These are phyloP conservation scores for Danionella cerebrum DNA, from an alignment of 2,113 vertebrate species.

Conservation along the genomic window DNA sequence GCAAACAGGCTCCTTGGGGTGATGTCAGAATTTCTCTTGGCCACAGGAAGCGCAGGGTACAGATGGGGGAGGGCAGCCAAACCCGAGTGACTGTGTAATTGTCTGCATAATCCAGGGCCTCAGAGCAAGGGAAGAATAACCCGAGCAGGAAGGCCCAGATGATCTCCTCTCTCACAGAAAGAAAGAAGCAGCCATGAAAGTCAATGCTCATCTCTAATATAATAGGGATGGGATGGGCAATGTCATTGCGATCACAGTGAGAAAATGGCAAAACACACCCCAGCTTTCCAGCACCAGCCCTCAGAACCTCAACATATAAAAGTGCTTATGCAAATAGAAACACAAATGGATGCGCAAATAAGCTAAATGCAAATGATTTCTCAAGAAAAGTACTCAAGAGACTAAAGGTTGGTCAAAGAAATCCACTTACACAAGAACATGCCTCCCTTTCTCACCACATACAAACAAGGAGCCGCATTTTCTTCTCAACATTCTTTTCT, in stretches of 20 bases:
- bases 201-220: constrained; percentile 37
- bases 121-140: constrained; percentile 2
- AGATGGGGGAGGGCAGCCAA: not conserved
- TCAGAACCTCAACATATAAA: not conserved
- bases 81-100: constrained; percentile 21
- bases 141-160: not conserved
- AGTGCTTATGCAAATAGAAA: not conserved
- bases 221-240: constrained; percentile 29
- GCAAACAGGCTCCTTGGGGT: not conserved
- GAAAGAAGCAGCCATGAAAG: constrained; percentile 38
- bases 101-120: constrained; percentile 6
- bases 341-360: not conserved
- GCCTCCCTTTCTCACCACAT: not conserved
- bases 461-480: not conserved
- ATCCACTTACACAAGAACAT: not conserved
- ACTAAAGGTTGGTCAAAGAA: not conserved
- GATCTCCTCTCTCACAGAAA: constrained; percentile 28
- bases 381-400: not conserved
- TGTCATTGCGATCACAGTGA: constrained; percentile 29
- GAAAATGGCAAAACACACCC: constrained; percentile 21
- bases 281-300: not conserved
- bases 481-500: not conserved
- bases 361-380: not conserved
- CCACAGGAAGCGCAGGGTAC: not conserved
- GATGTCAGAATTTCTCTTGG: not conserved